phyloP scores from a whole-genome alignment of 2,797 vertebrate species.

The Spea hammondii region DNA sequence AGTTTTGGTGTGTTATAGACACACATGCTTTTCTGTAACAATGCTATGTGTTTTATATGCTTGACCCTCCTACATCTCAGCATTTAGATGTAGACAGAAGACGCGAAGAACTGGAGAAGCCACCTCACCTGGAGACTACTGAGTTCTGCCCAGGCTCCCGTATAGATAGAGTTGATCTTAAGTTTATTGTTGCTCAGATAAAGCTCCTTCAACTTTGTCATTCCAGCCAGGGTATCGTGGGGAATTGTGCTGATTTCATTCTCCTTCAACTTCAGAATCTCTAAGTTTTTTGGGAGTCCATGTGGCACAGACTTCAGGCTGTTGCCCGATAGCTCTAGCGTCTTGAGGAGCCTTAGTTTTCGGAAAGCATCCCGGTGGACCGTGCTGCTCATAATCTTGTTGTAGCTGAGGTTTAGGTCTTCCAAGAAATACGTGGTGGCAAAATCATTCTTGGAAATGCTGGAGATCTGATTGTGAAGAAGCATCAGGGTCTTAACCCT shows the following conservation, averaged over 20 bases:
- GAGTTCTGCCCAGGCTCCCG: constrained; percentile 89
- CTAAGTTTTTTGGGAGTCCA: constrained; percentile 88
- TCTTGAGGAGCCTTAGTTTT: constrained; percentile 84
- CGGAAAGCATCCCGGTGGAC: constrained; percentile 90
- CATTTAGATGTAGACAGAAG: background rate
- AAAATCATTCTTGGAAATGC: constrained; percentile 89
- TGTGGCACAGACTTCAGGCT: constrained; percentile 73
- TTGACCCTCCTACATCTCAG: background rate
- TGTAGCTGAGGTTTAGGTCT: constrained; percentile 97
- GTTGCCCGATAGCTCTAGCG: constrained; percentile 90
- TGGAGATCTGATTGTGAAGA: constrained; percentile 86
- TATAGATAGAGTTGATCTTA: constrained; percentile 83
- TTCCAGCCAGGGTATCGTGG: constrained; percentile 78
- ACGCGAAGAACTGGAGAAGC: background rate
- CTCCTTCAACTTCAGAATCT: constrained; percentile 83
- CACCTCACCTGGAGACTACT: constrained; percentile 78
- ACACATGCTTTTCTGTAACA: no score
- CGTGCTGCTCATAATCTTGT: constrained; percentile 81
- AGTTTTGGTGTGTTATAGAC: no score
- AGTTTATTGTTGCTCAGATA: constrained; percentile 86
- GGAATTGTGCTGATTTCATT: constrained; percentile 82
- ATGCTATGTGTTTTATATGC: background rate
- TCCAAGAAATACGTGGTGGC: constrained; percentile 84
- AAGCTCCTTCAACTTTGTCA: constrained; percentile 85
- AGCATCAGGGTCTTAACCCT: constrained; percentile 93